A percentile compares a stretch with the other conserved stretches of the same genome.
phyloP scores from a whole-genome alignment of 2,888 invertebrate genomes.

The Chloroclystis v-ata region DNA sequence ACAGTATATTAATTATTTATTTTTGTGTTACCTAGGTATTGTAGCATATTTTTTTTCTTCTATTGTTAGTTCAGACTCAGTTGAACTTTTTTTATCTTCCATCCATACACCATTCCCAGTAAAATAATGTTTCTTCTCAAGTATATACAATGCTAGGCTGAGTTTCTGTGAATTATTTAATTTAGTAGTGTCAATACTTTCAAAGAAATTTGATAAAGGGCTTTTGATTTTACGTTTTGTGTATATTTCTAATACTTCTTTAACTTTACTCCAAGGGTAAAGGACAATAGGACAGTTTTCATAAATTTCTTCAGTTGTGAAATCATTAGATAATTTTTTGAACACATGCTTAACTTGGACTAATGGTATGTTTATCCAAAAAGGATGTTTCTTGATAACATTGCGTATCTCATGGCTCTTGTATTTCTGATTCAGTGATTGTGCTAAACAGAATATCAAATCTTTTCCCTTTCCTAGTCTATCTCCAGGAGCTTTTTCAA shows the following conservation, averaged over 20 bases:
- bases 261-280: slow-evolving; percentile 70
- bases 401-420: slow-evolving; percentile 44
- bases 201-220: slow-evolving; percentile 31
- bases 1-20: too few species aligned
- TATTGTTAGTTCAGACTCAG: not conserved
- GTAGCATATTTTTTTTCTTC: not conserved
- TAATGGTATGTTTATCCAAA: slow-evolving; percentile 67
- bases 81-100: slow-evolving; percentile 51
- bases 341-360: slow-evolving; percentile 60
- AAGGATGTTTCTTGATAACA: slow-evolving; percentile 59
- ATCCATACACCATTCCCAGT: slow-evolving; percentile 71
- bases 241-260: slow-evolving; percentile 35
- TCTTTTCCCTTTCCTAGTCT: slow-evolving; percentile 67
- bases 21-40: not conserved
- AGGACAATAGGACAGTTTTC: slow-evolving; percentile 62
- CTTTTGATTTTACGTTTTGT: slow-evolving; percentile 30
- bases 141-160: slow-evolving; percentile 60
- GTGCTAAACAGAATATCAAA: slow-evolving; percentile 57
- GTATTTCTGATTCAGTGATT: slow-evolving; percentile 49
- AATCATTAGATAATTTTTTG: slow-evolving; percentile 49
- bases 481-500: slow-evolving; percentile 67
- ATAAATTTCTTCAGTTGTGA: slow-evolving; percentile 57
- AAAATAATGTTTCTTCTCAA: slow-evolving; percentile 71
- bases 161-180: slow-evolving; percentile 57
- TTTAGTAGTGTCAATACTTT: slow-evolving; percentile 42